These are phyloP conservation scores for Aurelia sp. DNA, from an alignment of 30 jellyfish, hydroid and myxozoan species.

Conservation along the genomic window DNA sequence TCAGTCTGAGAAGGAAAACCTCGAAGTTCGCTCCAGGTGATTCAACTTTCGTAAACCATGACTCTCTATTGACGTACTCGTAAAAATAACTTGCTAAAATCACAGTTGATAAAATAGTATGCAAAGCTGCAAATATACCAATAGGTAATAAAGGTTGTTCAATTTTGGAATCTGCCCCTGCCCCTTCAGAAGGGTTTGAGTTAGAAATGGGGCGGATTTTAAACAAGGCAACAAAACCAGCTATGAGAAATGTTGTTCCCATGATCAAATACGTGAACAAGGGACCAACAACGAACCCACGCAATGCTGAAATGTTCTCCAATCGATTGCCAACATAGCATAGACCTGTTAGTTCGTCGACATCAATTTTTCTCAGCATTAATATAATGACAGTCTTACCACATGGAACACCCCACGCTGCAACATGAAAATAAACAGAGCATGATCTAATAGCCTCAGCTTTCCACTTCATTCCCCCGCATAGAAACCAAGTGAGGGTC, in stretches of 20 bases:
- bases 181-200: conserved; percentile 37
- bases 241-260: conserved; percentile 91
- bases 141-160: conserved; percentile 72
- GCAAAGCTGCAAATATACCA: conserved; percentile 90
- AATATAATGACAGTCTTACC: conserved; percentile 87
- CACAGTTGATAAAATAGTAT: conserved; percentile 83
- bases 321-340: conserved; percentile 96
- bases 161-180: conserved; percentile 54
- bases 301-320: conserved; percentile 91
- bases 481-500: conserved; percentile 87
- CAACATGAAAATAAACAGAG: conserved; percentile 85
- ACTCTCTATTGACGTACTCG: conserved; percentile 90
- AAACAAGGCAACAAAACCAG: conserved; percentile 87
- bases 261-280: conserved; percentile 87
- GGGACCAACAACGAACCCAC: conserved; percentile 96
- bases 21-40: conserved; percentile 96
- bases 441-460: conserved; percentile 75
- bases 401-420: conserved; percentile 98
- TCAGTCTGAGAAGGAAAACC: conserved; percentile 86
- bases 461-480: conserved; percentile 96
- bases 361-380: conserved; percentile 92
- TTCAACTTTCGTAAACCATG: conserved; percentile 86
- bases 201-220: conserved; percentile 76
- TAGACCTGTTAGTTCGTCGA: conserved; percentile 95
- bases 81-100: conserved; percentile 92